A percentile compares a stretch with the other conserved stretches of the same genome.
These are phyloP conservation scores for Nannobrachium achirus DNA, from an alignment of 2,113 vertebrate genomes.

Conservation along the genomic window DNA sequence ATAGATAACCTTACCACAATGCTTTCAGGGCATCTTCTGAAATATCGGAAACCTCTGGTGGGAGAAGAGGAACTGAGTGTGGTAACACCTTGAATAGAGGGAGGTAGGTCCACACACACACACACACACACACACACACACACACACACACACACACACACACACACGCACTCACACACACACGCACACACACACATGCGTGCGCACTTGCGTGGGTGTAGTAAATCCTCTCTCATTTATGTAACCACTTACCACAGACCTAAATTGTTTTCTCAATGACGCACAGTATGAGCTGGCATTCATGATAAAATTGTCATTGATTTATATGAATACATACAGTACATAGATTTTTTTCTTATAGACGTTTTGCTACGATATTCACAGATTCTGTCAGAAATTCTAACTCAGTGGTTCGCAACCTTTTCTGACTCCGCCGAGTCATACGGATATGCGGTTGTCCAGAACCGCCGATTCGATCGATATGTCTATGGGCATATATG, in stretches of 20 bases:
- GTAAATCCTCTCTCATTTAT: slow-evolving; percentile 3
- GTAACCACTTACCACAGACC: background rate
- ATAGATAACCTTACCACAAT: slow-evolving; percentile 44
- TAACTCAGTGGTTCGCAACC: too few species aligned
- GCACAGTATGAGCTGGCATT: background rate
- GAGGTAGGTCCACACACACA: slow-evolving; percentile 56
- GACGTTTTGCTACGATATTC: too few species aligned
- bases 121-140: slow-evolving; percentile 42
- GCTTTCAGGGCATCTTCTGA: slow-evolving; percentile 46
- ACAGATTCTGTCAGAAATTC: too few species aligned
- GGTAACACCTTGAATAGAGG: slow-evolving; percentile 58
- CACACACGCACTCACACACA: slow-evolving; percentile 33
- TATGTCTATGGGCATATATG: too few species aligned
- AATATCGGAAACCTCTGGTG: slow-evolving; percentile 57
- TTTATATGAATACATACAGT: too few species aligned
- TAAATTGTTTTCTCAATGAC: background rate
- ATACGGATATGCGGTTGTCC: too few species aligned
- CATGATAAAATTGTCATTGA: background rate
- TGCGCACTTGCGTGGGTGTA: slow-evolving; percentile 16
- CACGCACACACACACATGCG: slow-evolving; percentile 19
- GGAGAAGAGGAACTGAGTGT: slow-evolving; percentile 55
- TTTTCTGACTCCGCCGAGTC: too few species aligned
- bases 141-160: slow-evolving; percentile 32
- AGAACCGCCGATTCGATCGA: too few species aligned
- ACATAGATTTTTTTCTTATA: too few species aligned